Evolutionary conservation across 2,113 vertebrate species (phyloP).

Genomic region (Theristicus caerulescens): DNA sequence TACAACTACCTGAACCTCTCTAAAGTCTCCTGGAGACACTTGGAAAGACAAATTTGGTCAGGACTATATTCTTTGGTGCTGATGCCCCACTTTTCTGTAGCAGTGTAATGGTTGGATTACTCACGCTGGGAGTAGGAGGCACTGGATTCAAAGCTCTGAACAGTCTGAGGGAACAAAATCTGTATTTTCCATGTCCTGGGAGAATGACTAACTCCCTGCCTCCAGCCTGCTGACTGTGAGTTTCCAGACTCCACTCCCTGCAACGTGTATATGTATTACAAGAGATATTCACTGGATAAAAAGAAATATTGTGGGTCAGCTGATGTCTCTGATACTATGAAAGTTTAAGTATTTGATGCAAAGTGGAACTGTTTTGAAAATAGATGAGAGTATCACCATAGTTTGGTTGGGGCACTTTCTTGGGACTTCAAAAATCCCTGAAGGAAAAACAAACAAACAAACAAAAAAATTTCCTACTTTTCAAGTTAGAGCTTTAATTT

Average conservation of each 20-base stretch:
- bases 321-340: background rate
- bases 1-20: background rate
- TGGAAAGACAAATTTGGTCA: background rate
- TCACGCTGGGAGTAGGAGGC: conserved; percentile 6
- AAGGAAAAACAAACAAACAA: no score
- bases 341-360: background rate
- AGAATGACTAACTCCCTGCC: conserved; percentile 14
- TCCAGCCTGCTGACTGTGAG: background rate
- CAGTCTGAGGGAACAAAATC: background rate
- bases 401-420: background rate
- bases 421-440: background rate
- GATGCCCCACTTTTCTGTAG: background rate
- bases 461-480: background rate
- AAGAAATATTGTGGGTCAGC: background rate
- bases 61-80: background rate
- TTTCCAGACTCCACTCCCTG: background rate
- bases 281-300: background rate
- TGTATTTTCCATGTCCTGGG: background rate
- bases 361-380: background rate
- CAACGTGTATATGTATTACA: background rate
- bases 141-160: conserved; percentile 25
- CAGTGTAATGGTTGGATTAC: background rate
- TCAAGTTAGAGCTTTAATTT: background rate
- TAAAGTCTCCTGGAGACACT: background rate
- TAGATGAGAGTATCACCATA: background rate